phyloP scores from a whole-genome alignment of 2,113 vertebrate species.

The Malaclemys terrapin region DNA sequence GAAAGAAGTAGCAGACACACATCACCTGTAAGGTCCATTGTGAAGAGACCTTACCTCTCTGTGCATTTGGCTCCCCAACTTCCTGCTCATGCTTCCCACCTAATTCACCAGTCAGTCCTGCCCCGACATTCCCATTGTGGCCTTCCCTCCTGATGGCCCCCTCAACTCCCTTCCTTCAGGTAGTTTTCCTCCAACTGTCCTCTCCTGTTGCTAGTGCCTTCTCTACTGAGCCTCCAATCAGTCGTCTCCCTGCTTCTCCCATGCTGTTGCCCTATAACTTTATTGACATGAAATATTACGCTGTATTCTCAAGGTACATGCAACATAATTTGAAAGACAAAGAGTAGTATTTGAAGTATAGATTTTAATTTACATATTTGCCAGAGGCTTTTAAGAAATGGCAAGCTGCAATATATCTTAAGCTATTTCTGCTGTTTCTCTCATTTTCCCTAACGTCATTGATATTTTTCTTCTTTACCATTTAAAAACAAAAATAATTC shows the following conservation, averaged over 20 bases:
- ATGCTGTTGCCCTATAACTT: background rate
- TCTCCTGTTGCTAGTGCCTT: background rate
- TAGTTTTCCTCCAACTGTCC: background rate
- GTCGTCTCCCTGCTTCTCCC: background rate
- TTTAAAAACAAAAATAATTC: background rate
- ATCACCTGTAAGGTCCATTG: background rate
- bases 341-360: background rate
- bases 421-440: background rate
- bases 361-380: background rate
- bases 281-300: background rate
- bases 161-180: background rate
- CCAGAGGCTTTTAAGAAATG: background rate
- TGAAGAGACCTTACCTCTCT: too few relatives aligned
- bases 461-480: background rate
- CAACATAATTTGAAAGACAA: background rate
- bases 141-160: background rate
- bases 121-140: too few relatives aligned
- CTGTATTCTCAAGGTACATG: background rate
- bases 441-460: background rate
- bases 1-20: background rate
- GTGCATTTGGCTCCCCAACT: too few relatives aligned
- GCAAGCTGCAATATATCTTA: background rate
- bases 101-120: too few relatives aligned
- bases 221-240: background rate
- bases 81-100: too few relatives aligned